Base-by-base conservation (phyloP, 1,140 invertebrate genomes). In the Polyergus mexicanus region DNA sequence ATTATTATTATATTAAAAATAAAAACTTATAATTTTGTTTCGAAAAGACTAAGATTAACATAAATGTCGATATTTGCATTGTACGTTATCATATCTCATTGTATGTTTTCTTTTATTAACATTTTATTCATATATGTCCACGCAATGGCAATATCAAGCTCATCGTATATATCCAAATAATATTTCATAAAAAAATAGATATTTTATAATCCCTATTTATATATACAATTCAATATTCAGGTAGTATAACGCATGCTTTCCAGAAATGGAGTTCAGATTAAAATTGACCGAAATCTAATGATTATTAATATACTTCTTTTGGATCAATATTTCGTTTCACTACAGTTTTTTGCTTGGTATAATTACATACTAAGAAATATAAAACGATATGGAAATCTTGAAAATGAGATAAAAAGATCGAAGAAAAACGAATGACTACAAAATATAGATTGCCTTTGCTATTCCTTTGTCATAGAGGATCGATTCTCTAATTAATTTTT, bases 1-100 rank as follows among this genome's bases (percentile, higher is more conserved):
- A 51, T 74, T 56, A 75, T 89, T 87, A 90, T 90, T 83, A 86
- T 90, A 90, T 90, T 90, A 86, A 91, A 87, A 90, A 93, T 80
- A 88, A 91, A 92, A 92, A 92, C 80, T 81, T 94, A 93, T 93
- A 94, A 92, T 94, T 93, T 93, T 94, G 94, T 94, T 90, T 88
- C 78, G 86, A 92, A 93, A 93, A 28, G 25, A 91, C 90, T 92
- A 92, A 92, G 92, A 86, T 84, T 91, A 89, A 85, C 88, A 91
- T 93, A 91, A 93, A 92, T 92, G 92, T 91, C 90, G 86, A 91
- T 90, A 89, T 89, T 58, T 58, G 54, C 4, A 22, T 68, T 22
- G 22, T 25, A 1, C 51, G n/a, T 58, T 72, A 38, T 77, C 13
- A 41, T 32, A 32, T 66, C 41, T 44, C 6, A 25, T 3, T 60